phyloP scores from a whole-genome alignment of 2,113 vertebrate species.

The Notiomystis cincta region DNA sequence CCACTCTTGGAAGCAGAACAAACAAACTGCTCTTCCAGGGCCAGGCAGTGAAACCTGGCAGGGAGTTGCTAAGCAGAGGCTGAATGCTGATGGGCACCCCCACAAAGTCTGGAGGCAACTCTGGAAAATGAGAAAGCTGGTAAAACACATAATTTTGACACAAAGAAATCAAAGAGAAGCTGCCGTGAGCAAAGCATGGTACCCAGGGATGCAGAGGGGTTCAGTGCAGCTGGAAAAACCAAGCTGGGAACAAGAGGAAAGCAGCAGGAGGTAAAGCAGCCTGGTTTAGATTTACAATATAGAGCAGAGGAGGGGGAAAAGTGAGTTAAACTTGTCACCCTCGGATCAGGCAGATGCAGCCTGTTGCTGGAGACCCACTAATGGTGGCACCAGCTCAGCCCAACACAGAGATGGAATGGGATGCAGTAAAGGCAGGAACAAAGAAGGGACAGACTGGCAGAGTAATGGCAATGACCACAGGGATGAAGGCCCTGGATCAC shows the following conservation, averaged over 20 bases:
- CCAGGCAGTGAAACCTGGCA: not conserved
- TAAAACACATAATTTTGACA: not conserved
- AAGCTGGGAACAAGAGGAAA: not conserved
- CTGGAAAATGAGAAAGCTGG: not conserved
- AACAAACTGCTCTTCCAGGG: slow-evolving; percentile 5
- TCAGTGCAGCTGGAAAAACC: not conserved
- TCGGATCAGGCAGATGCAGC: not conserved
- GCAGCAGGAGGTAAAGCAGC: not conserved
- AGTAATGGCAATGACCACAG: not conserved
- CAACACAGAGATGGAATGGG: not conserved
- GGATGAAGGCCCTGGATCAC: not conserved
- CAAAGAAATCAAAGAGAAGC: not conserved
- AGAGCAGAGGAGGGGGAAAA: not conserved
- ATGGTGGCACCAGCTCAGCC: not conserved
- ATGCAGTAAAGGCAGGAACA: not conserved
- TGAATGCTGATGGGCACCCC: not conserved
- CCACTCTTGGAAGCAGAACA: not conserved
- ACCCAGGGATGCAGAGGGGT: not conserved
- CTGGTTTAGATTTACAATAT: not conserved
- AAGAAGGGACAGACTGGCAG: not conserved
- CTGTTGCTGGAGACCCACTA: not conserved
- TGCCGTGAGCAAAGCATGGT: not conserved
- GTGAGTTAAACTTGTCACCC: not conserved
- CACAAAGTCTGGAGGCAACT: not conserved
- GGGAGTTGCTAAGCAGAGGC: not conserved